Percentiles rank a stretch among this genome's conserved stretches.
Evolutionary conservation across 2,113 vertebrate genomes (phyloP).

Genomic region (Sander lucioperca): DNA sequence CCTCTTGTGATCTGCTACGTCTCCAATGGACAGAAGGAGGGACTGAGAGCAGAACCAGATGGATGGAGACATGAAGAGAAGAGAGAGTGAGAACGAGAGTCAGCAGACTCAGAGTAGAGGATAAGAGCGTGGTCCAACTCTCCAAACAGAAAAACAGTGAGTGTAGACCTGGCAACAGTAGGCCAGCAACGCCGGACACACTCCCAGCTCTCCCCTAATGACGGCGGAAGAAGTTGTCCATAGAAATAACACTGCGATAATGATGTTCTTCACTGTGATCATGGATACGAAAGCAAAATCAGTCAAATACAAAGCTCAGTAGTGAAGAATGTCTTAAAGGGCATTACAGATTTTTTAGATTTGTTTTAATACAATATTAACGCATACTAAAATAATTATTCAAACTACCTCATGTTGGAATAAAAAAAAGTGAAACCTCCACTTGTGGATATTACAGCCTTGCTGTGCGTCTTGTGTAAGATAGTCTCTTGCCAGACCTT

Average conservation of each 20-base stretch:
- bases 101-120: slow-evolving; percentile 10
- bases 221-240: background rate
- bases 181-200: slow-evolving; percentile 13
- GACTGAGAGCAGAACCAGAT: slow-evolving; percentile 56
- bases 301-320: background rate
- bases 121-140: slow-evolving; percentile 23
- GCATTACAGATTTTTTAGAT: no score
- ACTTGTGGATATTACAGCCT: background rate
- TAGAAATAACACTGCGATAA: slow-evolving; percentile 1
- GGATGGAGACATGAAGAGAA: background rate
- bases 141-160: slow-evolving; percentile 29
- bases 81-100: background rate
- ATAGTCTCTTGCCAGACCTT: no score
- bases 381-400: no score
- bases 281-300: background rate
- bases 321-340: background rate
- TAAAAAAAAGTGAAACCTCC: background rate
- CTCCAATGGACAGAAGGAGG: background rate
- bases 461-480: no score
- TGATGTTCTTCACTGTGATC: background rate
- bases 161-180: slow-evolving; percentile 32
- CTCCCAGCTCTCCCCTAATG: background rate
- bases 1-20: background rate
- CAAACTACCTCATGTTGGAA: no score
- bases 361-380: no score